Percentiles rank a stretch among this genome's conserved stretches.
Evolutionary conservation across 2,797 vertebrate genomes (phyloP).

Genomic region (Anniella stebbinsi): DNA sequence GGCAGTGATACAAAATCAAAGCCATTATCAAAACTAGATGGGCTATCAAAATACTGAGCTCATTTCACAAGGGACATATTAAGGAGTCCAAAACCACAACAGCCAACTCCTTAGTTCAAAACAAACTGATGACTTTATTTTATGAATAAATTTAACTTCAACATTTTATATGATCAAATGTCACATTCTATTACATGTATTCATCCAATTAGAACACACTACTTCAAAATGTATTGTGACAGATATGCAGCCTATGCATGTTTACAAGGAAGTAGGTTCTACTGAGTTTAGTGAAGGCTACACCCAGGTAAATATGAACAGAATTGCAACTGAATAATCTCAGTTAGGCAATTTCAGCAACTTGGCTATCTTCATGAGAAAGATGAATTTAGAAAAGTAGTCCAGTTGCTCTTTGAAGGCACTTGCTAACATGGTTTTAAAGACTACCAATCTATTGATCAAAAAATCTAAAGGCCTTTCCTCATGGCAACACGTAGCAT

Average conservation of each 20-base stretch:
- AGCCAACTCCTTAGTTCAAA: not conserved
- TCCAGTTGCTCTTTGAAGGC: not conserved
- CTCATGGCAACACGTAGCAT: not conserved
- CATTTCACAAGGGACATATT: slow-evolving; percentile 9
- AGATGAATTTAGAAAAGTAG: slow-evolving; percentile 14
- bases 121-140: not conserved
- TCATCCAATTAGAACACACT: not conserved
- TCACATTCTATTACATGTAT: not conserved
- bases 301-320: not conserved
- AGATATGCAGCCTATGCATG: not conserved
- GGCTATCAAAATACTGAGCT: not conserved
- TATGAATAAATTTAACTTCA: slow-evolving; percentile 1
- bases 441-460: not conserved
- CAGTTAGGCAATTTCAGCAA: not conserved
- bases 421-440: not conserved
- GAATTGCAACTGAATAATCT: not conserved
- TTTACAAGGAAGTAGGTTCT: not conserved
- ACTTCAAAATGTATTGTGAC: not conserved
- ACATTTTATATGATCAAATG: not conserved
- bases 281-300: not conserved
- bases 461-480: not conserved
- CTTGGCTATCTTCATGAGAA: not conserved
- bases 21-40: not conserved
- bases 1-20: not conserved
- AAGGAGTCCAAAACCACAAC: not conserved